A percentile compares a stretch with the other conserved stretches of the same genome.
Conservation (phyloP, 2,113 vertebrate genomes). For the Python bivittatus region DNA sequence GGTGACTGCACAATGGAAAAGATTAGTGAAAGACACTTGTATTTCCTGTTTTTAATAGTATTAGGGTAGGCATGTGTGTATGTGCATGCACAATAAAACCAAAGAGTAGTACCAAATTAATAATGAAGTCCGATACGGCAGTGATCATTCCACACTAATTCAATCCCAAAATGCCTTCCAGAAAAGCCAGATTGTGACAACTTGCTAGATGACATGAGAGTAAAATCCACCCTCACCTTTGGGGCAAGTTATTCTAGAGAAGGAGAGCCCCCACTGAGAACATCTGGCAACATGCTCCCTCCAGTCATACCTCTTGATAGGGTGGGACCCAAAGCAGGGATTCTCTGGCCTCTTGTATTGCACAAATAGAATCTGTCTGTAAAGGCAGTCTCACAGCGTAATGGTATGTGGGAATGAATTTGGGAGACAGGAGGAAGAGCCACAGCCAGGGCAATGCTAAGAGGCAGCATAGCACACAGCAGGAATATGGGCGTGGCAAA, state of each 20-base stretch:
- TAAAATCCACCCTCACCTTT: not conserved
- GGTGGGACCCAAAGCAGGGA: not conserved
- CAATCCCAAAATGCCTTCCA: not conserved
- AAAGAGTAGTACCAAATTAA: not conserved
- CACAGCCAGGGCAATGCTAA: not conserved
- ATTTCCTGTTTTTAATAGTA: not conserved
- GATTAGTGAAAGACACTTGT: not conserved
- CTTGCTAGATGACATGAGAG: not conserved
- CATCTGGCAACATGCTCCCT: not conserved
- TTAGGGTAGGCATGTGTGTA: not conserved
- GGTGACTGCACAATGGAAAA: not conserved
- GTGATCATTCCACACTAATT: not conserved
- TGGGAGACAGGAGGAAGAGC: not conserved
- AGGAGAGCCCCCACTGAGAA: not conserved
- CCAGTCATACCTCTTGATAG: not conserved
- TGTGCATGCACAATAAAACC: not conserved
- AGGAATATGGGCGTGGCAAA: not conserved
- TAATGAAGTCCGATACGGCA: not conserved
- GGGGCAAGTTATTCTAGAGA: not conserved
- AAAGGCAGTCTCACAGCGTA: not conserved
- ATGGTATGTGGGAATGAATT: not conserved
- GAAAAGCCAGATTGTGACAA: not conserved
- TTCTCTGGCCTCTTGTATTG: not conserved
- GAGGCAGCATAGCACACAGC: not conserved
- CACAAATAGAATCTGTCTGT: not conserved